Base-by-base conservation (phyloP, 2,888 invertebrate species). In the Orchesellides sinensis region DNA sequence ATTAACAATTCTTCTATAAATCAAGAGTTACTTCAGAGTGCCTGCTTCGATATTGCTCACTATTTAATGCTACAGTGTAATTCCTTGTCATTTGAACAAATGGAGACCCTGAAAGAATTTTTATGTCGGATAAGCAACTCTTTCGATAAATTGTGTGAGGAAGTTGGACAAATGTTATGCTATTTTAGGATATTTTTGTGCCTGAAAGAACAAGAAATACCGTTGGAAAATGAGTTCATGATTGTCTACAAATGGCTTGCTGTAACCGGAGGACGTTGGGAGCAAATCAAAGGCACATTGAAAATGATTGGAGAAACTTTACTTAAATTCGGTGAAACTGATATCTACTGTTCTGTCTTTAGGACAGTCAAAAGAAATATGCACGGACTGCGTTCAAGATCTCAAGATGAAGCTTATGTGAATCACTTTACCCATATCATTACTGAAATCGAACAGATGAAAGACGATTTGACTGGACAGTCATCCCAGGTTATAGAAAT, bases 181-280 rank as follows among this genome's bases (percentile, higher is more conserved):
- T 82, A 78, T 52, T 72, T 70, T 0, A 17, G 65, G 12, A 86
- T 84, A 32, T 87, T 83, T 70, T 49, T 23, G 14, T 65, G 52
- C 12, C 25, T 88, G 4, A 49, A 87, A 49, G 87, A 88, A n/a
- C 78, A 84, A 56, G 87, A 88, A 73, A 83, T 88, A 29, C 87
- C 87, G 12, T 47, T 85, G 25, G 87, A 88, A 52, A 14, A 79
- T 1, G 85, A 88, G 17, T 87, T 85, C 66, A 19, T 85, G 14
- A 27, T 40, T 14, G 77, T 88, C 10, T 85, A 82, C 35, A 73
- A 80, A n/a, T 85, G 86, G 81, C 29, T 79, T 25, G n/a, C 17
- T 32, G 83, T 65, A 27, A 35, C 49, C 17, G 45, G 23, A 10
- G 29, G 40, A 19, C 0, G 14, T 0, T 68, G 69, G 29, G 70